phyloP scores from a whole-genome alignment of 1,140 invertebrate species.

The Drosophila tristis region DNA sequence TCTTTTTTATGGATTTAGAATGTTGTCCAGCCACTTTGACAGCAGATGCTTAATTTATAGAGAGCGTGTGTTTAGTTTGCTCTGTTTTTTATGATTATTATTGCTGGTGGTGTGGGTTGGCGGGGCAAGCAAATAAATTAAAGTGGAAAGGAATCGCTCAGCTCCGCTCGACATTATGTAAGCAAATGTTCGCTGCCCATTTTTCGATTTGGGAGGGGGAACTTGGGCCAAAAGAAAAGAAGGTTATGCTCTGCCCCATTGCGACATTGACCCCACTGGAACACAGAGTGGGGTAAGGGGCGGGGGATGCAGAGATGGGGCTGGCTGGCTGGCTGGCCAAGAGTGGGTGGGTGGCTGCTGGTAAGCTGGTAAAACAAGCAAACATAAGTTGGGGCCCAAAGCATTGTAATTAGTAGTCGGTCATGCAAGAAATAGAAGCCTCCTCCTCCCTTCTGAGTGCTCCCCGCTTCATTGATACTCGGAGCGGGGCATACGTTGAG shows the following conservation, averaged over 20 bases:
- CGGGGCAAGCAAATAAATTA: slow-evolving; percentile 60
- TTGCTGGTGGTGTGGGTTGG: slow-evolving; percentile 48
- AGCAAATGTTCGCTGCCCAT: slow-evolving; percentile 27
- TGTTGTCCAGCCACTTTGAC: slow-evolving; percentile 76
- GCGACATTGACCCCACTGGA: slow-evolving; percentile 78
- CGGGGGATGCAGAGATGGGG: slow-evolving; percentile 2
- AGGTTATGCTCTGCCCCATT: slow-evolving; percentile 52
- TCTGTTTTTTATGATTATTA: slow-evolving; percentile 45
- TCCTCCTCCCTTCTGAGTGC: slow-evolving; percentile 33
- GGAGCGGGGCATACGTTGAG: slow-evolving; percentile 9
- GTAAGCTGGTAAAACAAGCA: slow-evolving; percentile 24
- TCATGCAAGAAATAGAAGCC: slow-evolving; percentile 81
- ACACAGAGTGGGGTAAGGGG: slow-evolving; percentile 22
- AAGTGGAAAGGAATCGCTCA: slow-evolving; percentile 18
- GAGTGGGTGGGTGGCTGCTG: slow-evolving; percentile 12
- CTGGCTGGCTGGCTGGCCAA: neutral
- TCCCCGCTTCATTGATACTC: slow-evolving; percentile 71
- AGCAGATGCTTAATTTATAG: slow-evolving; percentile 67
- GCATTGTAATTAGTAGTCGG: slow-evolving; percentile 80
- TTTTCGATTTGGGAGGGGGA: slow-evolving; percentile 5
- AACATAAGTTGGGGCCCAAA: slow-evolving; percentile 49
- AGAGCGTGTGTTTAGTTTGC: slow-evolving; percentile 29
- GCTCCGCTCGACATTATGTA: slow-evolving; percentile 50
- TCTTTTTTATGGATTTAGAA: slow-evolving; percentile 76
- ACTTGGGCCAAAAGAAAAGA: slow-evolving; percentile 1